Conservation (phyloP, 2,797 vertebrate species). For the Toxotes lorentzi region DNA sequence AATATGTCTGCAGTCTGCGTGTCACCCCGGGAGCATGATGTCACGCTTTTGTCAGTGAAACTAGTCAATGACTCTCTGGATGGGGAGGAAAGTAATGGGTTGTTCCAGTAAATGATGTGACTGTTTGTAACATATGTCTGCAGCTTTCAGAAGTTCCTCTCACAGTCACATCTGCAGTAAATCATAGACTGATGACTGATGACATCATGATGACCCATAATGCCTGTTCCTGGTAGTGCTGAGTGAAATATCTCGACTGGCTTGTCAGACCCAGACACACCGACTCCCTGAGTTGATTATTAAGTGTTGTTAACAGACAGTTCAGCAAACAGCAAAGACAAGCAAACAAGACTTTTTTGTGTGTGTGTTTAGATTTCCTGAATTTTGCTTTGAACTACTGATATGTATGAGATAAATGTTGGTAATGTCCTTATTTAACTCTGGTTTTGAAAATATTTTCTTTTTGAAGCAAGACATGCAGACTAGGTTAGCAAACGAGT, state of each 20-base stretch:
- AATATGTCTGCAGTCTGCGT: slow-evolving; percentile 17
- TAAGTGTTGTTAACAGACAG: slow-evolving; percentile 45
- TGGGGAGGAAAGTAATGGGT: slow-evolving; percentile 10
- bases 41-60: slow-evolving; percentile 64
- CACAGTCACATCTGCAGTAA: slow-evolving; percentile 70
- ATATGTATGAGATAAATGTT: background rate
- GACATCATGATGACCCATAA: slow-evolving; percentile 74
- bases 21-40: slow-evolving; percentile 52
- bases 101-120: slow-evolving; percentile 63
- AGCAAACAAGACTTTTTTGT: slow-evolving; percentile 10
- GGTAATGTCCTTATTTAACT: background rate
- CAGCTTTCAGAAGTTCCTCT: slow-evolving; percentile 44
- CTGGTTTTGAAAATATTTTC: background rate
- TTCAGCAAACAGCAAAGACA: slow-evolving; percentile 23
- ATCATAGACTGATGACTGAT: slow-evolving; percentile 72
- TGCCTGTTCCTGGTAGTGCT: slow-evolving; percentile 56
- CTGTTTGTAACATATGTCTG: slow-evolving; percentile 68
- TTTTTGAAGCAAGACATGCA: background rate
- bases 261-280: slow-evolving; percentile 57
- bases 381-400: slow-evolving; percentile 19
- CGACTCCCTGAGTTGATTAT: slow-evolving; percentile 63
- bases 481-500: background rate
- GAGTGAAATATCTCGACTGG: slow-evolving; percentile 63
- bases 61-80: slow-evolving; percentile 48
- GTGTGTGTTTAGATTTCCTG: slow-evolving; percentile 22